Conservation (phyloP, 2,113 vertebrate species). For the Okapia johnstoni region DNA sequence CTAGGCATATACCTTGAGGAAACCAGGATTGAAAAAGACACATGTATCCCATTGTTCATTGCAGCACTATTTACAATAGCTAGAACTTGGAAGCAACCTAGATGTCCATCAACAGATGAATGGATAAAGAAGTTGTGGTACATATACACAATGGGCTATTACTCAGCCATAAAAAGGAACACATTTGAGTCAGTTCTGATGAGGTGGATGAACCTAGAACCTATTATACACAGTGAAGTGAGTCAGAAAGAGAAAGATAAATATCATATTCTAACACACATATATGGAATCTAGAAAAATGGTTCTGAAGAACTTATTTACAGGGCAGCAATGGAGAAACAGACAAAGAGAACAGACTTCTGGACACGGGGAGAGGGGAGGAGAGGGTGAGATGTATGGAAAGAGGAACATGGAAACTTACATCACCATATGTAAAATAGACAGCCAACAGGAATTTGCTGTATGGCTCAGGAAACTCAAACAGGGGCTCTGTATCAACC, state of each 20-base stretch:
- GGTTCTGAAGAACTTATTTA: neutral
- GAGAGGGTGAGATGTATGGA: neutral
- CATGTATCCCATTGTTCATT: too few relatives aligned
- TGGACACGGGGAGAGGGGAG: neutral
- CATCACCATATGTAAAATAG: neutral
- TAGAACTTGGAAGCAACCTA: too few relatives aligned
- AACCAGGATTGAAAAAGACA: too few relatives aligned
- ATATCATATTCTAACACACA: neutral
- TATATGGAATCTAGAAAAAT: neutral
- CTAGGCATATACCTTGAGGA: too few relatives aligned
- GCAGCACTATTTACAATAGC: too few relatives aligned
- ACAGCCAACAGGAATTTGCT: neutral
- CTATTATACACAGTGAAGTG: neutral
- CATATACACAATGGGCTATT: neutral
- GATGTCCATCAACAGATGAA: too few relatives aligned
- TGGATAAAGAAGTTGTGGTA: too few relatives aligned
- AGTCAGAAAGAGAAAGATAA: neutral
- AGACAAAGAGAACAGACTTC: neutral
- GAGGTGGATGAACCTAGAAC: neutral
- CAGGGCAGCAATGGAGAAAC: neutral
- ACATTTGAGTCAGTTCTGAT: neutral
- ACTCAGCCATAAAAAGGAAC: neutral
- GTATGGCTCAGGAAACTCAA: neutral
- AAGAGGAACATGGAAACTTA: neutral
- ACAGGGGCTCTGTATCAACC: neutral